A percentile compares a stretch with the other conserved stretches of the same genome.
phyloP scores from a whole-genome alignment of 2,888 invertebrate genomes.

The Archaeoteleia sp. region DNA sequence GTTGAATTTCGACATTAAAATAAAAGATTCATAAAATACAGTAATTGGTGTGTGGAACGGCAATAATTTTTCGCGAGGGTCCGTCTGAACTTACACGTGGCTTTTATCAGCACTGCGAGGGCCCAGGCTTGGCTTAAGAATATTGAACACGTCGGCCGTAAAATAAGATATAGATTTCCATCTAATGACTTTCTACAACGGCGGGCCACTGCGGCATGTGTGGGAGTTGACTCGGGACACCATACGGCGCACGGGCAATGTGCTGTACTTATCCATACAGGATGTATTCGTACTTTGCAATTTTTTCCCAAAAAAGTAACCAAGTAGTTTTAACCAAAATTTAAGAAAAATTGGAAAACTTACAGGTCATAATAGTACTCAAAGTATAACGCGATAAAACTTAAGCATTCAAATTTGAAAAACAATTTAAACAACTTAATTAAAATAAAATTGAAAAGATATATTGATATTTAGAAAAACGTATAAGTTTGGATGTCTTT shows the following conservation, averaged over 20 bases:
- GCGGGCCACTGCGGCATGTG: constrained; percentile 62
- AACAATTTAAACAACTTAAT: no score
- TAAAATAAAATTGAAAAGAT: no score
- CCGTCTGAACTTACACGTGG: constrained; percentile 61
- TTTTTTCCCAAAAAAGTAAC: constrained; percentile 18
- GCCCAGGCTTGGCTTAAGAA: constrained; percentile 61
- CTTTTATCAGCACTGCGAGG: constrained; percentile 61
- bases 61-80: constrained; percentile 4
- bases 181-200: constrained; percentile 73
- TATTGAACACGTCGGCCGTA: constrained; percentile 70
- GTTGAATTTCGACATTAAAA: constrained; percentile 43
- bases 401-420: no score
- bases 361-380: no score
- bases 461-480: no score
- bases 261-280: constrained; percentile 15
- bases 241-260: constrained; percentile 66
- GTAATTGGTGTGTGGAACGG: constrained; percentile 42
- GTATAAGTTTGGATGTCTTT: no score
- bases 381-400: no score
- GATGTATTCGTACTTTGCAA: constrained; percentile 30
- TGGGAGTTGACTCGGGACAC: constrained; percentile 67
- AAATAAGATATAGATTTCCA: constrained; percentile 75
- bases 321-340: constrained; percentile 3
- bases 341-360: no score
- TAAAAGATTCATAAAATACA: constrained; percentile 28